phyloP scores from a whole-genome alignment of 2,888 invertebrate species.

The Phrixothrix hirtus region DNA sequence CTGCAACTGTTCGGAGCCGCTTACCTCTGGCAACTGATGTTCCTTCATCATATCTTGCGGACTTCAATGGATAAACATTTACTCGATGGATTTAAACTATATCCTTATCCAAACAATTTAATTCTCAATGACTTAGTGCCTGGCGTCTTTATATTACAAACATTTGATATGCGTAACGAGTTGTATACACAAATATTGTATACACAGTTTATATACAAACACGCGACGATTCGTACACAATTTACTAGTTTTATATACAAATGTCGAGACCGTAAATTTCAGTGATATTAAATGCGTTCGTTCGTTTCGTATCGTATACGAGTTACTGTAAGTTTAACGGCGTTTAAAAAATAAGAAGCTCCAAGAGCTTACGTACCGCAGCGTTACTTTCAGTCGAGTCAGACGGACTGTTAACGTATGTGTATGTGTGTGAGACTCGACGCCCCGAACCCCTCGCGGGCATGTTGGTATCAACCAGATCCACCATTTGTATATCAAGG shows the following conservation, averaged over 20 bases:
- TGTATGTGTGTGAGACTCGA: conserved; percentile 42
- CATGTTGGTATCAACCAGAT: background rate
- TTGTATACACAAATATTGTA: conserved; percentile 55
- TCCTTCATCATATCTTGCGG: conserved; percentile 52
- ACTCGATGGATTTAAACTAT: conserved; percentile 47
- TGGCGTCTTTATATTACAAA: conserved; percentile 53
- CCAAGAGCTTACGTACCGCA: conserved; percentile 25
- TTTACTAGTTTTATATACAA: conserved; percentile 55
- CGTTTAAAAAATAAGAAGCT: conserved; percentile 25
- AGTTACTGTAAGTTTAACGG: conserved; percentile 24
- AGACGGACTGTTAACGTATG: conserved; percentile 41
- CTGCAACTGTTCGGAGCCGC: conserved; percentile 46
- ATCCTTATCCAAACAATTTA: conserved; percentile 50
- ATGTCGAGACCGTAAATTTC: conserved; percentile 46
- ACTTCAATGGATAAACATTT: conserved; percentile 53
- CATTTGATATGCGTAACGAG: conserved; percentile 55
- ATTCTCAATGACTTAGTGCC: conserved; percentile 48
- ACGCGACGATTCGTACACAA: conserved; percentile 53
- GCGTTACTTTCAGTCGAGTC: conserved; percentile 36
- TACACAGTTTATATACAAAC: conserved; percentile 53
- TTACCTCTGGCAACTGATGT: conserved; percentile 52
- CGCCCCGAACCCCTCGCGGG: conserved; percentile 26
- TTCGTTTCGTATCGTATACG: conserved; percentile 29
- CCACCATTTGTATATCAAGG: background rate
- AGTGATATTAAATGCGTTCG: conserved; percentile 43